Conservation (phyloP, 2,113 vertebrate species). For the Oryctolagus cuniculus region mOryCun1.1 NC_091432.1:96577501-96578000, state of each 20-base stretch:
- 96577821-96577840: neutral
- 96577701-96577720: constrained; percentile 49
- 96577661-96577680: neutral
- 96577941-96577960: neutral
- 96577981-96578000: neutral
- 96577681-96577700: constrained; percentile 41
- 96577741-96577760: neutral
- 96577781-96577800: neutral
- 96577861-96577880: neutral
- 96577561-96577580: no score
- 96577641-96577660: neutral
- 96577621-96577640: neutral
- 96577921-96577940: neutral
- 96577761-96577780: neutral
- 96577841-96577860: neutral
- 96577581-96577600: no score
- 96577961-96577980: neutral
- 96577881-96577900: neutral
- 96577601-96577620: no score
- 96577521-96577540: no score
- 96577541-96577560: no score
- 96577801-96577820: constrained; percentile 38
- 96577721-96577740: constrained; percentile 48
- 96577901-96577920: neutral
- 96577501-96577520: no score